Evolutionary conservation across 2,113 vertebrate genomes (phyloP).

Genomic region (Bujurquina vittata): DNA sequence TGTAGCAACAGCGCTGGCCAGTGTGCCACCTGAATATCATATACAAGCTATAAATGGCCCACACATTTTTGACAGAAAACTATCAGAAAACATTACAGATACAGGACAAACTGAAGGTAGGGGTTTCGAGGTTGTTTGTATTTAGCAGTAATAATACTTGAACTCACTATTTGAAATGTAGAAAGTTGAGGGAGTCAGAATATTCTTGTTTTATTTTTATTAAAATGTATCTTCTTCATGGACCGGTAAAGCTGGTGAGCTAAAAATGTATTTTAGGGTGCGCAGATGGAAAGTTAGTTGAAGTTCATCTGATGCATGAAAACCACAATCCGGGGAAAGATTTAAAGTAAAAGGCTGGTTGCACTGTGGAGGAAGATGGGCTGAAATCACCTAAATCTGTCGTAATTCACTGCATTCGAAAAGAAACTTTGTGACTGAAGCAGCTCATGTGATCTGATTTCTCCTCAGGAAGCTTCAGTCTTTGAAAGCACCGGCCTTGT

Average conservation of each 20-base stretch:
- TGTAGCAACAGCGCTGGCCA: too few species aligned
- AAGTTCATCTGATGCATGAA: not conserved
- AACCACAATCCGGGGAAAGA: not conserved
- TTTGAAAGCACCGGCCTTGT: slow-evolving; percentile 48
- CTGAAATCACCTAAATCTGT: not conserved
- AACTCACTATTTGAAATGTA: not conserved
- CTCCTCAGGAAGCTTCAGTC: slow-evolving; percentile 6
- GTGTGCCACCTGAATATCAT: too few species aligned
- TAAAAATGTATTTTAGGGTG: not conserved
- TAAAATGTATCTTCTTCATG: not conserved
- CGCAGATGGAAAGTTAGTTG: too few species aligned
- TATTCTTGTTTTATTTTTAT: not conserved
- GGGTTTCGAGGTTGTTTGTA: too few species aligned
- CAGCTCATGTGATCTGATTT: not conserved
- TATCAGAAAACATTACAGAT: too few species aligned
- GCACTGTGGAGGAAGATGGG: too few species aligned
- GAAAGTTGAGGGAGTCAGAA: not conserved
- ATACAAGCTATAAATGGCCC: too few species aligned
- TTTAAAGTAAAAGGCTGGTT: not conserved
- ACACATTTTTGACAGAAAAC: too few species aligned
- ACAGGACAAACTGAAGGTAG: too few species aligned
- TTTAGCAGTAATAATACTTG: not conserved
- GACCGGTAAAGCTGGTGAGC: not conserved
- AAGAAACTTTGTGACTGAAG: not conserved
- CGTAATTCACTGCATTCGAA: not conserved